A percentile compares a stretch with the other conserved stretches of the same genome.
Evolutionary conservation across 2,888 invertebrate genomes (phyloP).

Genomic region (Coremacera marginata): DNA sequence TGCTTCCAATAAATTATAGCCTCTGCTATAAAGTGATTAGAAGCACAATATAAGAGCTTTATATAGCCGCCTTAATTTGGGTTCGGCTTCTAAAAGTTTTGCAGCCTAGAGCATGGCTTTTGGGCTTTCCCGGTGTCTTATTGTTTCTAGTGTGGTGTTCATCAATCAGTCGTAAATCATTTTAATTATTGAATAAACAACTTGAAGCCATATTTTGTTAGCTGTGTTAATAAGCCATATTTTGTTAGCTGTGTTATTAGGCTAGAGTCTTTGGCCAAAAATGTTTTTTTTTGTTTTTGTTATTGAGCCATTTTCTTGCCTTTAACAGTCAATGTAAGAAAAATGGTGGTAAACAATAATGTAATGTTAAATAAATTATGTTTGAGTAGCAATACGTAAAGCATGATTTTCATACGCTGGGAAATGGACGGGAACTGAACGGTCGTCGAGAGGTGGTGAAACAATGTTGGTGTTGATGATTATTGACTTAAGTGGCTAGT

Average conservation of each 20-base stretch:
- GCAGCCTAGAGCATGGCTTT: background rate
- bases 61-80: background rate
- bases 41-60: background rate
- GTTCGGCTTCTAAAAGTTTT: background rate
- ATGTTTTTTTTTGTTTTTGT: background rate
- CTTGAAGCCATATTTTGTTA: background rate
- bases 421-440: no score
- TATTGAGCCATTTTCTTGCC: background rate
- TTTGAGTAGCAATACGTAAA: background rate
- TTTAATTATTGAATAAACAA: constrained; percentile 46
- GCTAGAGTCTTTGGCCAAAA: background rate
- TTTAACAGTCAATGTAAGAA: background rate
- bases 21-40: background rate
- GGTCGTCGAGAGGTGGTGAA: background rate
- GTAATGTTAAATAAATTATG: constrained; percentile 16
- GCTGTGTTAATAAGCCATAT: background rate
- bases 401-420: constrained; percentile 6
- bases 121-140: background rate
- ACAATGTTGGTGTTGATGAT: background rate
- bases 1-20: background rate
- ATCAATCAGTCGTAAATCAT: constrained; percentile 48
- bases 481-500: background rate
- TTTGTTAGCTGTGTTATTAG: no score
- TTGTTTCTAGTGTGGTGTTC: constrained; percentile 32
- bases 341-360: background rate